Base-by-base conservation (phyloP, 2,888 invertebrate genomes). In the Stegana nigrithorax region DNA sequence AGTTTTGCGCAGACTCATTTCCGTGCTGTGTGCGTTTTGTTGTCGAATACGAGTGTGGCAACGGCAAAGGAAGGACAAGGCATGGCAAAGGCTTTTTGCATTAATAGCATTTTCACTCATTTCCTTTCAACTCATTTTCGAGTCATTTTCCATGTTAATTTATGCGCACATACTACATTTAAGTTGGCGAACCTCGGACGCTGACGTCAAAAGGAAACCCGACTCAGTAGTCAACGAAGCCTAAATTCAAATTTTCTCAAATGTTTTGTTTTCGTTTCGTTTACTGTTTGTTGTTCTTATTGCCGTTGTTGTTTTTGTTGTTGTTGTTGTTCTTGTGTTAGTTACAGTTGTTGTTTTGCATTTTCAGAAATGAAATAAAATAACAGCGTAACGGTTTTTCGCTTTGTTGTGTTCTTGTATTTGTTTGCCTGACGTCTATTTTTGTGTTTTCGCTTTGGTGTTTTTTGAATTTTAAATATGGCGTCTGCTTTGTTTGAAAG, bases 401-500 rank as follows among this genome's bases (percentile, higher is more conserved):
- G 29, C 29, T 29, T 29, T 29, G 29, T 29, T 29, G 10, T 45
- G 45, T n/a, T n/a, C n/a, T n/a, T n/a, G n/a, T n/a, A n/a, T n/a
- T n/a, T n/a, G n/a, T n/a, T n/a, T n/a, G n/a, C n/a, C 17, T 45
- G 19, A 50, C 23, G 50, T 23, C 12, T 12, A 47, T 21, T 23
- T 26, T 42, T n/a, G 42, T 17, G 14, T 42, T 42, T 42, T 8
- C 8, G 32, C 17, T 68, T 59, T 71, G 57, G 59, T 53, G 67
- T 66, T 68, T 72, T 78, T 64, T 77, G 79, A 80, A 80, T 76
- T 78, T 76, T 78, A 76, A 76, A 76, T 76, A 80, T 80, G 76
- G 76, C 76, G 76, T 76, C 81, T 78, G 79, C 71, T 76, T 76
- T 76, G 80, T 80, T 80, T 76, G 69, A 71, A 76, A 76, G 72